Percentiles rank a stretch among this genome's conserved stretches.
phyloP scores from a whole-genome alignment of 2,797 vertebrate species.

The Chloroceryle amazona region DNA sequence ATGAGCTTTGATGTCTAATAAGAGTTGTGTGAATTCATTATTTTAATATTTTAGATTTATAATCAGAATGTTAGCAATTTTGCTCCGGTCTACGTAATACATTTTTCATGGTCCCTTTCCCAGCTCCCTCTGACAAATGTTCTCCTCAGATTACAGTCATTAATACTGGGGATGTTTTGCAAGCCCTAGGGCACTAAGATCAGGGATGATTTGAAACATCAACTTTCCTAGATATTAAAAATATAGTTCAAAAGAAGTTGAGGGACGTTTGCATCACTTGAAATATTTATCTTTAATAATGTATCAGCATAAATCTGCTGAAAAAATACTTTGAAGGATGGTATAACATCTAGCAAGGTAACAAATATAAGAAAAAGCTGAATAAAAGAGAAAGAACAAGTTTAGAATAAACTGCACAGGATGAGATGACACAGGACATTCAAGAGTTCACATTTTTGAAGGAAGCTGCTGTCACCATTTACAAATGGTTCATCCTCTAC shows the following conservation, averaged over 20 bases:
- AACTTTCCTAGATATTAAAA: slow-evolving; percentile 75
- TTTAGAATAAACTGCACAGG: not conserved
- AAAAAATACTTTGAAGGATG: slow-evolving; percentile 23
- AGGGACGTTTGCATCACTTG: slow-evolving; percentile 42
- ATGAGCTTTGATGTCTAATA: slow-evolving; percentile 71
- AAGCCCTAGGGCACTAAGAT: slow-evolving; percentile 41
- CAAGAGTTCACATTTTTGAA: not conserved
- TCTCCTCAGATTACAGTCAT: slow-evolving; percentile 62
- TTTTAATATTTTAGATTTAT: slow-evolving; percentile 75
- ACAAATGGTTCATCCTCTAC: not conserved
- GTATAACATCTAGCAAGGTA: not conserved
- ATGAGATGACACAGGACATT: not conserved
- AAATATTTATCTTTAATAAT: slow-evolving; percentile 68
- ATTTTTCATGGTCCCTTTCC: slow-evolving; percentile 66
- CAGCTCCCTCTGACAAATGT: slow-evolving; percentile 50
- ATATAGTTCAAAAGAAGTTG: slow-evolving; percentile 67
- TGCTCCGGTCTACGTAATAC: slow-evolving; percentile 11
- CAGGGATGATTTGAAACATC: slow-evolving; percentile 68
- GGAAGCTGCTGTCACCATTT: not conserved
- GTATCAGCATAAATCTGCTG: slow-evolving; percentile 5
- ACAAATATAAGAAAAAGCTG: not conserved
- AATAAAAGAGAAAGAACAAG: not conserved
- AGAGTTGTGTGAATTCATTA: slow-evolving; percentile 55
- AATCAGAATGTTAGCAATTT: slow-evolving; percentile 51
- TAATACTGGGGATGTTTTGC: slow-evolving; percentile 53